Evolutionary conservation across 2,797 vertebrate genomes (phyloP).

Genomic region (Moxostoma hubbsi): DNA sequence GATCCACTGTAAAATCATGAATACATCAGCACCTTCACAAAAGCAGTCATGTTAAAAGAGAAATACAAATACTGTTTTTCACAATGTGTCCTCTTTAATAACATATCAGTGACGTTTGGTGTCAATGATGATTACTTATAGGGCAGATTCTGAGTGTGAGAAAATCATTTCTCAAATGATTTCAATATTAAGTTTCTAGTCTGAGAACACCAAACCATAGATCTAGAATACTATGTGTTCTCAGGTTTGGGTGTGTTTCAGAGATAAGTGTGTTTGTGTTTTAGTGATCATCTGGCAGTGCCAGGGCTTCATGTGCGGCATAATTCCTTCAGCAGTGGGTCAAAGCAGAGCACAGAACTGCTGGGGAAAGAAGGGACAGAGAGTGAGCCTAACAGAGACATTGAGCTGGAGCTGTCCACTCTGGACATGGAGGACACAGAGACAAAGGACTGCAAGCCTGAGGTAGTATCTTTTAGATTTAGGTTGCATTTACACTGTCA

Average conservation of each 20-base stretch:
- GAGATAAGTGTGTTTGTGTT: conserved; percentile 52
- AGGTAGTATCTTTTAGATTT: conserved; percentile 71
- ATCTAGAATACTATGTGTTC: neutral
- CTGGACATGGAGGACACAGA: conserved; percentile 89
- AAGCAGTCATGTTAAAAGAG: no score
- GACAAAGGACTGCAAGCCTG: conserved; percentile 82
- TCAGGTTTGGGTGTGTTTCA: neutral
- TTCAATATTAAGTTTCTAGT: conserved; percentile 50
- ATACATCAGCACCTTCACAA: no score
- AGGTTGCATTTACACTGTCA: neutral
- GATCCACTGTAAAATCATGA: no score
- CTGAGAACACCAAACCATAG: conserved; percentile 47
- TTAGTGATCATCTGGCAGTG: conserved; percentile 86
- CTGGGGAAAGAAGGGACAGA: conserved; percentile 72
- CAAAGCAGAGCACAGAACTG: conserved; percentile 82
- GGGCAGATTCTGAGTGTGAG: conserved; percentile 91
- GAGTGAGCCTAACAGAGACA: conserved; percentile 86
- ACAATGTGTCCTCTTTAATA: neutral
- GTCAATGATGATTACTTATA: conserved; percentile 90
- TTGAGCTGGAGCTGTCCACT: conserved; percentile 92
- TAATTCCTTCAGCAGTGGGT: conserved; percentile 83
- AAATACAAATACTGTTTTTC: no score
- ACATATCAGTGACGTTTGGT: conserved; percentile 26
- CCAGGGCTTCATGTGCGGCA: conserved; percentile 81
- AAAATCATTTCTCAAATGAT: conserved; percentile 44